Evolutionary conservation across 1,140 invertebrate species (phyloP).

Genomic region (Drosophila sp.): DNA sequence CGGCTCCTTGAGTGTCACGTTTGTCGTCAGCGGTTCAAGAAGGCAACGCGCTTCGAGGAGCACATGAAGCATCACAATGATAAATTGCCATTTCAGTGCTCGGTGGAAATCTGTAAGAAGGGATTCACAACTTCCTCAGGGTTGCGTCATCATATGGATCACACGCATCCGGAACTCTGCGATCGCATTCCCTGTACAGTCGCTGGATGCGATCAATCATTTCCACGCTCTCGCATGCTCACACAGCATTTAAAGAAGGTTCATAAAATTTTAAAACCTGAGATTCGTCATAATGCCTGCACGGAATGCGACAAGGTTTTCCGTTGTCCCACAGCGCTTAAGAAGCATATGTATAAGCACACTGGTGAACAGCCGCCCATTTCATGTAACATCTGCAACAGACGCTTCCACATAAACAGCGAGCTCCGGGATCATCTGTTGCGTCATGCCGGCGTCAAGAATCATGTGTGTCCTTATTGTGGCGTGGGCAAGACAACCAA

Average conservation of each 20-base stretch:
- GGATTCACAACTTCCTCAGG: constrained; percentile 74
- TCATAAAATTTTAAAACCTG: constrained; percentile 64
- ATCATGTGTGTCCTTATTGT: constrained; percentile 79
- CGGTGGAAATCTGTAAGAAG: constrained; percentile 70
- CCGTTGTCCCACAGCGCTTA: constrained; percentile 75
- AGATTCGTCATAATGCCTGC: constrained; percentile 55
- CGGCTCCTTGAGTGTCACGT: constrained; percentile 73
- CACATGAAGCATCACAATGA: constrained; percentile 81
- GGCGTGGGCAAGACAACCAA: constrained; percentile 78
- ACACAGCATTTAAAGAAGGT: constrained; percentile 74
- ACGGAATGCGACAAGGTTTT: constrained; percentile 77
- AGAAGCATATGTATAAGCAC: constrained; percentile 86
- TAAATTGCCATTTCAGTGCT: constrained; percentile 72
- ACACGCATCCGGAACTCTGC: constrained; percentile 67
- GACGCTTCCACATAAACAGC: constrained; percentile 76
- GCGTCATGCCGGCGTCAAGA: constrained; percentile 79
- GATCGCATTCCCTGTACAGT: constrained; percentile 65
- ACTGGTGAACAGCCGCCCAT: constrained; percentile 86
- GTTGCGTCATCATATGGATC: constrained; percentile 70
- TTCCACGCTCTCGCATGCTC: constrained; percentile 61
- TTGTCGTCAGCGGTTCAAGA: constrained; percentile 77
- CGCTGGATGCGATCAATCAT: constrained; percentile 71
- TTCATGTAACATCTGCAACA: constrained; percentile 86
- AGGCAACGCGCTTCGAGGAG: constrained; percentile 65
- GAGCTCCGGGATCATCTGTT: constrained; percentile 74